Percentiles rank a stretch among this genome's conserved stretches.
These are phyloP conservation scores for Myiozetetes cayanensis DNA, from an alignment of 2,113 vertebrate species.

Conservation along the genomic window DNA sequence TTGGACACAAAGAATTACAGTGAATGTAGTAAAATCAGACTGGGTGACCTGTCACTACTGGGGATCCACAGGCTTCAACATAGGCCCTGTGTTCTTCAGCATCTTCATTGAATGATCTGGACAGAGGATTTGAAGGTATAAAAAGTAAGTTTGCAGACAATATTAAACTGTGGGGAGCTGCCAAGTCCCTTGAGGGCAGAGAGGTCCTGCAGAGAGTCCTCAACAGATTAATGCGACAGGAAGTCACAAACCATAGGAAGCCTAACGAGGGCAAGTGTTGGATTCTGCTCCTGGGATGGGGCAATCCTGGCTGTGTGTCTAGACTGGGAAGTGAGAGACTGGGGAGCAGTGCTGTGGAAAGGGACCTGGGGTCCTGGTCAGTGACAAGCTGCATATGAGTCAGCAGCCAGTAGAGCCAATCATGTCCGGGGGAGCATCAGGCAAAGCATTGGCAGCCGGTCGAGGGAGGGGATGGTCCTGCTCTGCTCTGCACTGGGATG, in stretches of 20 bases:
- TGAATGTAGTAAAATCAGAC: not conserved
- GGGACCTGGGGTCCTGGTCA: not conserved
- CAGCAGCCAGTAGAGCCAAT: not conserved
- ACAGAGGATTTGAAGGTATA: not conserved
- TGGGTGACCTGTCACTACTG: not conserved
- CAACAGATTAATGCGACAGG: too few species aligned
- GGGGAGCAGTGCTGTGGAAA: not conserved
- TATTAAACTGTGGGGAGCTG: too few species aligned
- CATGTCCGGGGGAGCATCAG: not conserved
- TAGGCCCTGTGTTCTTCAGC: not conserved
- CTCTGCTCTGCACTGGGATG: not conserved
- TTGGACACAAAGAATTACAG: not conserved
- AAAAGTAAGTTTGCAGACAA: too few species aligned
- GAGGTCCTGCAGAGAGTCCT: too few species aligned
- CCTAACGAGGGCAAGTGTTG: too few species aligned
- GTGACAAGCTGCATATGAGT: not conserved
- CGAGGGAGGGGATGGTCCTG: not conserved
- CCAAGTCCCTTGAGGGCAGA: too few species aligned
- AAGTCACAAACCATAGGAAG: too few species aligned
- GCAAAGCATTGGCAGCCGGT: not conserved
- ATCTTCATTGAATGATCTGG: not conserved
- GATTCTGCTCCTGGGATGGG: too few species aligned
- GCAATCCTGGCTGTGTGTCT: too few species aligned
- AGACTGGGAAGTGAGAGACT: too few species aligned
- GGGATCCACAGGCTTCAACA: too few species aligned